A percentile compares a stretch with the other conserved stretches of the same genome.
Evolutionary conservation across 2,888 invertebrate genomes (phyloP).

Genomic region (Eupithecia abbreviata): DNA sequence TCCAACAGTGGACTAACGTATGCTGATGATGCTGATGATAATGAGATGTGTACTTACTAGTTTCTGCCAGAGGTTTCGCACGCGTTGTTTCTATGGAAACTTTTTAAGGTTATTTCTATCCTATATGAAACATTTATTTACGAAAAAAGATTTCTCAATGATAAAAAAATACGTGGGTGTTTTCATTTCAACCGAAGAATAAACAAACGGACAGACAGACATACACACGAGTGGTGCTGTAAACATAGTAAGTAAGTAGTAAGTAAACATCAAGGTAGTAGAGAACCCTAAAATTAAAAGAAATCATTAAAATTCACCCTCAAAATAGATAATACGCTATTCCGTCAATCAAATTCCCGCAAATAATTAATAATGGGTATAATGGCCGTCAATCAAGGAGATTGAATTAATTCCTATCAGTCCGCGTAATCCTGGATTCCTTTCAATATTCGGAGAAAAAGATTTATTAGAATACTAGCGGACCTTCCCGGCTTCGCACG

Average conservation of each 20-base stretch:
- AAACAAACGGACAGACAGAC: background rate
- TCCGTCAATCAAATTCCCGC: background rate
- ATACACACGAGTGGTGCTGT: background rate
- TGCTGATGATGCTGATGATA: too few relatives aligned
- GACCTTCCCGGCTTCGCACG: too few relatives aligned
- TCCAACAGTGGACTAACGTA: too few relatives aligned
- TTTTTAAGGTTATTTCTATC: too few relatives aligned
- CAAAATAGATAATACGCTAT: background rate
- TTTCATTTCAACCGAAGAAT: background rate
- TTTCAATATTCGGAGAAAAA: background rate
- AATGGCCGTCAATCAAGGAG: background rate
- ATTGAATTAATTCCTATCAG: constrained; percentile 1
- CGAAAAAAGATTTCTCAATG: background rate
- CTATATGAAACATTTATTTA: background rate
- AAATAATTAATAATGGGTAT: background rate
- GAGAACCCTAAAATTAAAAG: background rate
- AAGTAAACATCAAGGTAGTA: too few relatives aligned
- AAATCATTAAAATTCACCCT: background rate
- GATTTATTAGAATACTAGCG: background rate
- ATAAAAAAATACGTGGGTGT: background rate
- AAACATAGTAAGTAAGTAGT: too few relatives aligned
- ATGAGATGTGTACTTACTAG: too few relatives aligned
- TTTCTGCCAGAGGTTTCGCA: too few relatives aligned
- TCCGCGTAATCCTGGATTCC: background rate
- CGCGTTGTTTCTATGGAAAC: too few relatives aligned